These are phyloP conservation scores for Dendrolimus houi DNA, from an alignment of 2,888 invertebrate species.

Conservation along the genomic window DNA sequence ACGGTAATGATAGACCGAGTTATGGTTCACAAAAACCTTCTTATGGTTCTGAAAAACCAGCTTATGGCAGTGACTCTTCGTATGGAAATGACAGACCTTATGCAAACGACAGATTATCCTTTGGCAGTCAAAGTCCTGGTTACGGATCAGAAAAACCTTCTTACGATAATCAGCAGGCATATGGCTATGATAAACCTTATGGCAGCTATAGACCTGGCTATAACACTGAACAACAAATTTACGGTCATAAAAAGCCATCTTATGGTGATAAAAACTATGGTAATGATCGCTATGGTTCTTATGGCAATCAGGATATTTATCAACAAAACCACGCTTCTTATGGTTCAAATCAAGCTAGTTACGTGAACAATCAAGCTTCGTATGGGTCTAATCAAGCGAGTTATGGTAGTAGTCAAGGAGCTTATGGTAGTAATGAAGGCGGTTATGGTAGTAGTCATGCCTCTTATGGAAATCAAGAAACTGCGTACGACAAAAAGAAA, in stretches of 20 bases:
- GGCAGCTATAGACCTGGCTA: constrained; percentile 1
- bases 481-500: constrained; percentile 1
- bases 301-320: constrained; percentile 1
- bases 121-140: background rate
- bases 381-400: constrained; percentile 9
- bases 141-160: constrained; percentile 1
- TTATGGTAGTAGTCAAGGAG: constrained; percentile 12
- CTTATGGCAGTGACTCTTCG: constrained; percentile 6
- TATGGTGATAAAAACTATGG: constrained; percentile 4
- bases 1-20: constrained; percentile 10
- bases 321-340: constrained; percentile 6
- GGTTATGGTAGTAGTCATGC: constrained; percentile 9
- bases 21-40: background rate
- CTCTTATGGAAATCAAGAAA: constrained; percentile 7
- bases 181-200: background rate
- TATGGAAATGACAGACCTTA: background rate
- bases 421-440: constrained; percentile 5
- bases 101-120: background rate
- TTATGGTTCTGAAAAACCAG: constrained; percentile 5
- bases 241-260: constrained; percentile 3
- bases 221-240: constrained; percentile 1
- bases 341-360: constrained; percentile 9
- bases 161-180: background rate
- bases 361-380: constrained; percentile 10
- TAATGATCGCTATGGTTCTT: background rate